phyloP scores from a whole-genome alignment of 2,888 invertebrate genomes.

The Hyles lineata region DNA sequence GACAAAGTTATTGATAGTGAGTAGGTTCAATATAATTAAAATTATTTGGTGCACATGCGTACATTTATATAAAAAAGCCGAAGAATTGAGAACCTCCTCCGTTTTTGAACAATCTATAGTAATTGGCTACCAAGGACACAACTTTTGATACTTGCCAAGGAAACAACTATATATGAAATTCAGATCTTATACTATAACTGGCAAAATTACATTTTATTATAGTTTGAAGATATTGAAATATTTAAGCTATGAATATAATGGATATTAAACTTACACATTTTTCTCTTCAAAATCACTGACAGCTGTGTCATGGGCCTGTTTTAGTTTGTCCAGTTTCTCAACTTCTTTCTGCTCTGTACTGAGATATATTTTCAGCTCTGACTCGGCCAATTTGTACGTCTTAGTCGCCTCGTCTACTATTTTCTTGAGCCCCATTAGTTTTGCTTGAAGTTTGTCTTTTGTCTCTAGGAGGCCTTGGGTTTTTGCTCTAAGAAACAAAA shows the following conservation, averaged over 20 bases:
- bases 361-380: constrained; percentile 91
- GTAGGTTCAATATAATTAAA: too few species aligned
- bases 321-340: constrained; percentile 86
- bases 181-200: too few species aligned
- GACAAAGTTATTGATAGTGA: too few species aligned
- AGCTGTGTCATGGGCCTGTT: constrained; percentile 75
- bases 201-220: too few species aligned
- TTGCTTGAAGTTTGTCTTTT: constrained; percentile 88
- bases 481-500: constrained; percentile 72
- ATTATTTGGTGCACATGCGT: too few species aligned
- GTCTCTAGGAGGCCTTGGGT: constrained; percentile 89
- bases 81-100: too few species aligned
- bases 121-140: too few species aligned
- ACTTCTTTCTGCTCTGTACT: constrained; percentile 86
- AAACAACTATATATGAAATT: too few species aligned
- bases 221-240: too few species aligned
- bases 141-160: too few species aligned
- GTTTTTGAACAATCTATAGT: too few species aligned
- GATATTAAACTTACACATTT: constrained; percentile 61
- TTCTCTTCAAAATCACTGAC: constrained; percentile 80
- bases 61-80: too few species aligned
- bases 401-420: constrained; percentile 88
- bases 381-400: constrained; percentile 86
- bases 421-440: constrained; percentile 88
- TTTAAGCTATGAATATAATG: background rate